These are phyloP conservation scores for Diarsia brunnea DNA, from an alignment of 2,888 invertebrate genomes.

Conservation along the genomic window DNA sequence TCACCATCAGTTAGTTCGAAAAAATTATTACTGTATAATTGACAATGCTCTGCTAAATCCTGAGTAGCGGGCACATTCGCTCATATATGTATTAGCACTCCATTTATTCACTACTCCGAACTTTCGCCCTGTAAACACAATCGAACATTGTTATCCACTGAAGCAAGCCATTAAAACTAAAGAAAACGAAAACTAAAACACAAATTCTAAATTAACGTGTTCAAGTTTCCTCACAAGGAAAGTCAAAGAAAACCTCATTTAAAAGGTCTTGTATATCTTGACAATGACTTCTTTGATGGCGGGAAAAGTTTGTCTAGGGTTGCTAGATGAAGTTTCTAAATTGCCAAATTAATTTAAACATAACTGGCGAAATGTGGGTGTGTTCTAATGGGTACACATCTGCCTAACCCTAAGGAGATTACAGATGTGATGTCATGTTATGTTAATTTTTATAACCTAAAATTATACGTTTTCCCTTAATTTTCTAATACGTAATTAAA, in stretches of 20 bases:
- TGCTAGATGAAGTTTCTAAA: background rate
- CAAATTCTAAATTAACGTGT: slow-evolving; percentile 62
- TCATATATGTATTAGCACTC: too few relatives aligned
- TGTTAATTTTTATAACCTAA: background rate
- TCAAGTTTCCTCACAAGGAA: slow-evolving; percentile 29
- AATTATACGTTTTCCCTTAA: background rate
- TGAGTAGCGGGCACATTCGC: too few relatives aligned
- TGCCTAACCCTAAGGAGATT: too few relatives aligned
- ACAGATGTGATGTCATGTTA: too few relatives aligned
- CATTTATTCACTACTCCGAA: background rate
- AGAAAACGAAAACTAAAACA: slow-evolving; percentile 61
- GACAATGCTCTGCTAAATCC: too few relatives aligned
- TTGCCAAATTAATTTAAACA: background rate
- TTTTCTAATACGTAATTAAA: background rate
- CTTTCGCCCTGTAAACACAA: slow-evolving; percentile 58
- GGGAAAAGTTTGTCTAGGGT: slow-evolving; percentile 25
- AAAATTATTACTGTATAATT: too few relatives aligned
- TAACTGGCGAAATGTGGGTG: too few relatives aligned
- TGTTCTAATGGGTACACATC: too few relatives aligned
- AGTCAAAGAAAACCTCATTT: slow-evolving; percentile 29
- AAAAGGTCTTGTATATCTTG: slow-evolving; percentile 33
- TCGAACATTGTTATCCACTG: slow-evolving; percentile 69
- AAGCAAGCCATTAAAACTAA: slow-evolving; percentile 68
- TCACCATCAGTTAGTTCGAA: too few relatives aligned
- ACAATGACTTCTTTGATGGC: slow-evolving; percentile 37